These are phyloP conservation scores for Cebus imitator DNA, from an alignment of 2,113 vertebrate genomes.

Conservation along the genomic window DNA sequence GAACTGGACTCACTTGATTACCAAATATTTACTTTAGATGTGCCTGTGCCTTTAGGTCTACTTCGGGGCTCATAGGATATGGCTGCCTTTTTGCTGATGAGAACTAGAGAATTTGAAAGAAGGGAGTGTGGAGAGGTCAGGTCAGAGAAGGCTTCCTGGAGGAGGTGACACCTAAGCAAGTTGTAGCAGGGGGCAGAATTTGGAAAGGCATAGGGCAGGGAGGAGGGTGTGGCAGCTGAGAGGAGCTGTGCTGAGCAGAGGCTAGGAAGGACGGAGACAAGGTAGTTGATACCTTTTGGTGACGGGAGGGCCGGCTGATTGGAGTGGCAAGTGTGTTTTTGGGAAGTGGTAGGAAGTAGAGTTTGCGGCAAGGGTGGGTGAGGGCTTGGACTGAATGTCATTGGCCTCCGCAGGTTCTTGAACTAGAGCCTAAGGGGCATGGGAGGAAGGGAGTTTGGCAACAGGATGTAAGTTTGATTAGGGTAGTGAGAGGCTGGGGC, in stretches of 20 bases:
- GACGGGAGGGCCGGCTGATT: neutral
- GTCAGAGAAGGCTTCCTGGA: neutral
- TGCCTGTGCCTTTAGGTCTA: neutral
- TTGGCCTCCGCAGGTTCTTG: slow-evolving; percentile 9
- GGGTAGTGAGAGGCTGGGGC: neutral
- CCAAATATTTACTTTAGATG: neutral
- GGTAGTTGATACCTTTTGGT: neutral
- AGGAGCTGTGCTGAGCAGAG: neutral
- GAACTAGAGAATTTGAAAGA: neutral
- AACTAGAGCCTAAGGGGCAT: neutral
- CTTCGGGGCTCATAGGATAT: fast-evolving
- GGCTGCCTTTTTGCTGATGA: neutral
- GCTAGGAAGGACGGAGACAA: neutral
- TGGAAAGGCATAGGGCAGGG: too few species aligned
- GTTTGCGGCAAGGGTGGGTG: neutral
- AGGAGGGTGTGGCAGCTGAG: neutral
- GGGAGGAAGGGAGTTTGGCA: slow-evolving; percentile 27
- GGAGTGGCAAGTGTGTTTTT: neutral
- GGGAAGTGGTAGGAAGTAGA: neutral
- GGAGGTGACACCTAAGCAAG: neutral
- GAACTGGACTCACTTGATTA: neutral
- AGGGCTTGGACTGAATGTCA: neutral
- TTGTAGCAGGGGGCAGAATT: neutral
- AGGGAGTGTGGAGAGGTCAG: neutral
- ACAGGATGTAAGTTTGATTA: slow-evolving; percentile 53